Evolutionary conservation across 92 coral and sea anemone genomes (phyloP), one percentile per base, ranked within the genome.

Genomic region (Heteractis magnifica): DNA sequence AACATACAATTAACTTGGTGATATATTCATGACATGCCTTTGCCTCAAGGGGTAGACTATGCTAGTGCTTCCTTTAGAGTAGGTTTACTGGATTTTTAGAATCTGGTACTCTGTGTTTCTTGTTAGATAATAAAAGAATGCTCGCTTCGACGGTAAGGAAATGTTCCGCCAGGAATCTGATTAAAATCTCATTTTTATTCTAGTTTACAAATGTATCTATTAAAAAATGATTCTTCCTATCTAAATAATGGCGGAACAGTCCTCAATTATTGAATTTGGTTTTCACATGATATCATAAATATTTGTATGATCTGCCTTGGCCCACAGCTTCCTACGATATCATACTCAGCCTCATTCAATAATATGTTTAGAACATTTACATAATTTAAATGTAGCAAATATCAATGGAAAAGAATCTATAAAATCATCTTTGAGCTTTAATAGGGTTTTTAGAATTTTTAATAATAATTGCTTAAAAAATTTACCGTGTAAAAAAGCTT

Each of bases 71-170:
- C 52, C 51, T 41, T 18, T 72, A 18, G 52, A 34, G 20, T 41
- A 34, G 52, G 76, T 52, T 72, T 48, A 34, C 76, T 72, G 76
- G 51, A 72, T 72, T 34, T 72, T 34, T 72, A 44, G 26, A 72
- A 10, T 18, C 76, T 72, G 12, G 20, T 72, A 34, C 13, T 23
- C 2, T 62, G 21, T 62, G 23, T n/a, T 62, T 62, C 76, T 21
- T 49, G 49, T 72, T 34, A 5, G 76, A 12, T 34, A 49, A 72
- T 16, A 72, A 5, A 62, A 62, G 70, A 62, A n/a, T 62, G 23
- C 70, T 62, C 20, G 70, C 65, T 59, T 59, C 18, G 16, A 11
- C 18, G 44, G 44, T 34, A 34, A 34, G 44, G 44, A 34, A 34
- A 34, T 34, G 44, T 34, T 34, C 44, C 3, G 44, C 44, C 44